Evolutionary conservation across 1,140 invertebrate species (phyloP).

Genomic region (Oedothorax gibbosus): DNA sequence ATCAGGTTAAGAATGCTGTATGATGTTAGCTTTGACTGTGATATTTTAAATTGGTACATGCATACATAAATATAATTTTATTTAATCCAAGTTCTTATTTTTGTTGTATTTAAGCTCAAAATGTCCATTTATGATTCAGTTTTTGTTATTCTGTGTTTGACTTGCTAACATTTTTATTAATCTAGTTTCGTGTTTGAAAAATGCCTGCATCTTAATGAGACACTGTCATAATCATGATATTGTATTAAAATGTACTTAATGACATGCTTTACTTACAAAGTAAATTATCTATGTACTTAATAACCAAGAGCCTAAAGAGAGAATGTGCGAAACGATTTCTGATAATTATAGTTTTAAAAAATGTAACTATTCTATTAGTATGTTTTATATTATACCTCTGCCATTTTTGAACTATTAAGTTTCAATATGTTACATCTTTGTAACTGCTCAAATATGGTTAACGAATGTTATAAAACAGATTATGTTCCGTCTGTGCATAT

Average conservation of each 20-base stretch:
- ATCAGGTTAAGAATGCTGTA: slow-evolving; percentile 42
- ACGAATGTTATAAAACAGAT: slow-evolving; percentile 7
- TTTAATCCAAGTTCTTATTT: slow-evolving; percentile 9
- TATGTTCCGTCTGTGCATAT: background rate
- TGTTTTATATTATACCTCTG: slow-evolving; percentile 34
- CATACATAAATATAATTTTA: slow-evolving; percentile 20
- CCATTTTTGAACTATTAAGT: slow-evolving; percentile 44
- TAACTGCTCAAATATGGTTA: slow-evolving; percentile 38
- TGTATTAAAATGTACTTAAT: slow-evolving; percentile 9
- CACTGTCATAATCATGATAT: slow-evolving; percentile 10
- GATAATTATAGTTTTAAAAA: slow-evolving; percentile 4
- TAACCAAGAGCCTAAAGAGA: background rate
- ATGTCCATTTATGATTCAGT: background rate
- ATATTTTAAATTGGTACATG: slow-evolving; percentile 48
- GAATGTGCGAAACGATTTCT: background rate
- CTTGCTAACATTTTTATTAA: background rate
- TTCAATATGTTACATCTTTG: slow-evolving; percentile 14
- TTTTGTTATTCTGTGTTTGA: background rate
- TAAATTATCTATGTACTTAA: slow-evolving; percentile 3
- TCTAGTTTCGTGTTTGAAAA: background rate
- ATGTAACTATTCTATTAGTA: background rate
- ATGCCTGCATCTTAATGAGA: background rate
- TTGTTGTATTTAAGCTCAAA: slow-evolving; percentile 9
- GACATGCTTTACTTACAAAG: slow-evolving; percentile 15
- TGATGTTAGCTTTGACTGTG: slow-evolving; percentile 56